Evolutionary conservation across 35 echinoderm and acorn worm genomes (phyloP).

Genomic region (Apostichopus parvimensis): DNA sequence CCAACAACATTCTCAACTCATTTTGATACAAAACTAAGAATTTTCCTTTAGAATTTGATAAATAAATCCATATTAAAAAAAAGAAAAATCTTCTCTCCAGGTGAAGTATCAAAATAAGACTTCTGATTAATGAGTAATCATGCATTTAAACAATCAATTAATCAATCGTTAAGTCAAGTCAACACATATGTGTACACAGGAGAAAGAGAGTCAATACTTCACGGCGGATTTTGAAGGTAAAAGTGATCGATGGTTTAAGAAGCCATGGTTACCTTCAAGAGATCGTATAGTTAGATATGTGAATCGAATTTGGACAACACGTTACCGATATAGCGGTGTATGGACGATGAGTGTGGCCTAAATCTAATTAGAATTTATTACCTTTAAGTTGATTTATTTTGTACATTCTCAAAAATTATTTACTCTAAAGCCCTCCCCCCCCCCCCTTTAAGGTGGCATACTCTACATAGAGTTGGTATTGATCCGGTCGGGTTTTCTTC

Average conservation of each 20-base stretch:
- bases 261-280: background rate
- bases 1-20: no score
- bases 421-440: no score
- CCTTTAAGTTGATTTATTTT: no score
- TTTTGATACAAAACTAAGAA: no score
- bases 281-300: background rate
- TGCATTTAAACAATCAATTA: slow-evolving; percentile 1
- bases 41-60: no score
- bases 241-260: background rate
- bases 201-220: background rate
- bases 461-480: no score
- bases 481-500: no score
- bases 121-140: slow-evolving; percentile 11
- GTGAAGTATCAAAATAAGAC: background rate
- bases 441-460: no score
- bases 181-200: background rate
- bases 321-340: background rate
- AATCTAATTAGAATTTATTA: no score
- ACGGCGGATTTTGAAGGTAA: background rate
- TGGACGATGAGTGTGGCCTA: no score
- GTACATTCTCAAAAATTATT: no score
- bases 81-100: background rate
- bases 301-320: background rate
- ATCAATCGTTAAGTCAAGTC: slow-evolving; percentile 19
- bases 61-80: no score